These are phyloP conservation scores for Arvicanthis niloticus DNA, from an alignment of 2,113 vertebrate species.

Conservation along the genomic window DNA sequence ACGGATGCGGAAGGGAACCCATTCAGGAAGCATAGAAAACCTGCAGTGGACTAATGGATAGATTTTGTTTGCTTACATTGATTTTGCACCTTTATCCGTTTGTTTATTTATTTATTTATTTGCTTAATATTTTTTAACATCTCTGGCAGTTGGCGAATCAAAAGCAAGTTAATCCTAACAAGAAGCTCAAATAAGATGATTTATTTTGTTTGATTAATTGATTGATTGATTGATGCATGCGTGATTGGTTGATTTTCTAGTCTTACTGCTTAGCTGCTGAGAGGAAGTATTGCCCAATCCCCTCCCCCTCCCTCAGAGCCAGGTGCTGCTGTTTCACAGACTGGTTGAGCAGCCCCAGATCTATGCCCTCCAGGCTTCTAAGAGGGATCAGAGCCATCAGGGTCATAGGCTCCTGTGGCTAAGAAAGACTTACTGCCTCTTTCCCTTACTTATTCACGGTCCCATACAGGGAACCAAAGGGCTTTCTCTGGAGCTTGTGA, in stretches of 20 bases:
- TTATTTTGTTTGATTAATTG: background rate
- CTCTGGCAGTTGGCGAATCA: background rate
- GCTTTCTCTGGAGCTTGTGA: background rate
- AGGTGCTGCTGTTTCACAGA: background rate
- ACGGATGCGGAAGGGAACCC: background rate
- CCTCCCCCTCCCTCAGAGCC: background rate
- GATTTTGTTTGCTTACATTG: background rate
- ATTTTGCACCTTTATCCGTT: background rate
- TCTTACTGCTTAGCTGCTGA: background rate
- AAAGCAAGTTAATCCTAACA: background rate
- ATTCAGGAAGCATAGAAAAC: background rate
- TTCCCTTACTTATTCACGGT: background rate
- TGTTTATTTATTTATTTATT: background rate
- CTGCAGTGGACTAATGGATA: background rate
- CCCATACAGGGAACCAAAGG: background rate
- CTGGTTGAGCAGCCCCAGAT: accelerated
- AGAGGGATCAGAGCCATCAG: background rate
- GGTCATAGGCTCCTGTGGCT: background rate
- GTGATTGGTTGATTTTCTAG: background rate
- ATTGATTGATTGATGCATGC: background rate
- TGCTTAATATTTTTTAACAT: background rate
- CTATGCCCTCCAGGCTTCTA: background rate
- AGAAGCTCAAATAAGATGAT: background rate
- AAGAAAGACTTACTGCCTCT: background rate
- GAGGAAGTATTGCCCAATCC: background rate